Evolutionary conservation across 2,888 invertebrate genomes (phyloP), one percentile per base, ranked within the genome.

Genomic region (Aethes cnicana): DNA sequence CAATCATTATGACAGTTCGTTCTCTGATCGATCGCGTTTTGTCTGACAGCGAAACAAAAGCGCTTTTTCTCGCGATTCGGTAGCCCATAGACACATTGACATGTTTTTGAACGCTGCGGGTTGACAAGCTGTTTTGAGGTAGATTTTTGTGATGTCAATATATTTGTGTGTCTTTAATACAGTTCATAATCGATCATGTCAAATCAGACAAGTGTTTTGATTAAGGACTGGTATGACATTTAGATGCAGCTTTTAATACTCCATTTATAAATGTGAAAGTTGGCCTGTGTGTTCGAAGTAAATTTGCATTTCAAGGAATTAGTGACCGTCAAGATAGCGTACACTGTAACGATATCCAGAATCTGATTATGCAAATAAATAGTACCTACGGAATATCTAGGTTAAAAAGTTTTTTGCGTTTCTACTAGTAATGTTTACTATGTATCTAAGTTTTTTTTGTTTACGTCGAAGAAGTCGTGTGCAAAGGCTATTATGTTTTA

Each of bases 1-100:
- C 72, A 65, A 75, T 77, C 74, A 74, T 66, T 64, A 42, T 62
- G 63, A 61, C 63, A 59, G 54, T 23, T 47, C 54, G 37, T 25
- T 18, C 65, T 66, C 67, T 79, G 81, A 81, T 82, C 72, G 81
- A 81, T 80, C 59, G 66, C 58, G 56, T 49, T 62, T 42, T 54
- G 54, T 53, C 32, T 57, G 60, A 53, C 57, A 49, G 48, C 55
- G 42, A 61, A 58, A 64, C 61, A 56, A 44, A 46, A 48, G 33
- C 44, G 17, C 44, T 54, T 44, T 53, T 53, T 48, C 42, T 35
- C 42, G 41, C 48, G 46, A 52, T 47, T 42, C 17, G 47, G 28
- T 18, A 17, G 12, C 47, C 20, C 21, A 26, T 52, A 25, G 12
- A 48, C 43, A 35, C 39, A 50, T 54, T 28, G 42, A 11, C 26